A percentile compares a stretch with the other conserved stretches of the same genome.
phyloP scores from a whole-genome alignment of 2,888 invertebrate species.

The Stenoptilia bipunctidactyla region DNA sequence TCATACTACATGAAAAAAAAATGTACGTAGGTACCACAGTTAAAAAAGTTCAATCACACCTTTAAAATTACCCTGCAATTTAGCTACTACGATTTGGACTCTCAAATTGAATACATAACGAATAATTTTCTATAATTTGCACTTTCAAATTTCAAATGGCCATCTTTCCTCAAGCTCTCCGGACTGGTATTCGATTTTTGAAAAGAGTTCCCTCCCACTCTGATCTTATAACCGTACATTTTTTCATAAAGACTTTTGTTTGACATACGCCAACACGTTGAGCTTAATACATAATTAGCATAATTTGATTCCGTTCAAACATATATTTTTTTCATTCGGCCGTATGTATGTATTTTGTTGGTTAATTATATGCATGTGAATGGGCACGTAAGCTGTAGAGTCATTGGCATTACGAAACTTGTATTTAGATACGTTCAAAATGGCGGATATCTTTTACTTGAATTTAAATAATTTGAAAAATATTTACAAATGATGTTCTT shows the following conservation, averaged over 20 bases:
- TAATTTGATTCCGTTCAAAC: slow-evolving; percentile 25
- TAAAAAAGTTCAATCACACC: not conserved
- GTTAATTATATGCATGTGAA: slow-evolving; percentile 21
- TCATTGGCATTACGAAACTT: slow-evolving; percentile 31
- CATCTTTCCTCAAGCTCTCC: not conserved
- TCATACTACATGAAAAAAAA: too few species aligned
- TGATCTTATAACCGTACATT: slow-evolving; percentile 14
- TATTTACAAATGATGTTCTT: too few species aligned
- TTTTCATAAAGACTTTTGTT: slow-evolving; percentile 17
- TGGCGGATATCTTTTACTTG: slow-evolving; percentile 15
- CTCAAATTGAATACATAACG: not conserved
- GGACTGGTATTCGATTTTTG: too few species aligned
- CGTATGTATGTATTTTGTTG: slow-evolving; percentile 10
- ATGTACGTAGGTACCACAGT: too few species aligned
- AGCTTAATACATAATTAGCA: slow-evolving; percentile 28
- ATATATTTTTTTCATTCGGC: slow-evolving; percentile 13
- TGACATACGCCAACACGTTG: slow-evolving; percentile 22
- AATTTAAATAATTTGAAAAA: too few species aligned
- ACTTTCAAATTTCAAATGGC: not conserved
- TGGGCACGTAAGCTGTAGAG: slow-evolving; percentile 17
- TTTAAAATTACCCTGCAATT: not conserved
- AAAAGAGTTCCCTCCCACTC: slow-evolving; percentile 14
- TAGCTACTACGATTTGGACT: too few species aligned
- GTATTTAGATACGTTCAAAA: slow-evolving; percentile 21
- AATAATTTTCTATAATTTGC: not conserved